Base-by-base conservation (phyloP, 2,797 vertebrate genomes). In the Mergus octosetaceus region DNA sequence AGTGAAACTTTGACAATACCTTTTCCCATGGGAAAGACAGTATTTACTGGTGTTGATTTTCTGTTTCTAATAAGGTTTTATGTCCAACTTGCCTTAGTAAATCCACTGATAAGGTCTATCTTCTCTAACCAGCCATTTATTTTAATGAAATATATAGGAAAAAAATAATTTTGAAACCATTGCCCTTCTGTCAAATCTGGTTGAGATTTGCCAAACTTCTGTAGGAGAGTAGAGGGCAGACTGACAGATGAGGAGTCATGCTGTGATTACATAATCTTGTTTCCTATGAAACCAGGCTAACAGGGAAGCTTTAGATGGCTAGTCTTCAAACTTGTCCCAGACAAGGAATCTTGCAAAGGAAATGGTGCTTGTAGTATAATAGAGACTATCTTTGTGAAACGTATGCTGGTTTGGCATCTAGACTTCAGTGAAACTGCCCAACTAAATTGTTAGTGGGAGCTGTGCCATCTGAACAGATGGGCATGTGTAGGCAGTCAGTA, bases 401-500 rank as follows among this genome's bases (percentile, higher is more conserved):
- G 69, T 97, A 93, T 95, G 95, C 90, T 97, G 87, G 90, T 87
- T 94, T 97, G 95, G 96, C 94, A 96, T 92, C 90, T 95, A 93
- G 87, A 83, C 82, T 95, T 90, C 9, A 94, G 90, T 76, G 72
- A 96, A 95, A 94, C 74, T 93, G 94, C 94, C 93, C 96, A 95
- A 79, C 83, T 91, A 93, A 95, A 93, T 95, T 95, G 93, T 91
- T 91, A 94, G 91, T 92, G 91, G 96, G 96, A 96, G 86, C 84
- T 87, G 84, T 96, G 95, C 96, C 96, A 97, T 94, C 73, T 94
- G 76, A 97, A 91, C 97, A 97, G 96, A 97, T 97, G 97, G 96
- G 71, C 77, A 89, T 95, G 96, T 91, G 93, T 95, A 96, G 95
- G 96, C 95, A 96, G 93, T 93, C 72, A 90, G 90, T 77, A 87